Evolutionary conservation across 1,140 invertebrate species (phyloP).

Genomic region (Drosophila equinoxialis): DNA sequence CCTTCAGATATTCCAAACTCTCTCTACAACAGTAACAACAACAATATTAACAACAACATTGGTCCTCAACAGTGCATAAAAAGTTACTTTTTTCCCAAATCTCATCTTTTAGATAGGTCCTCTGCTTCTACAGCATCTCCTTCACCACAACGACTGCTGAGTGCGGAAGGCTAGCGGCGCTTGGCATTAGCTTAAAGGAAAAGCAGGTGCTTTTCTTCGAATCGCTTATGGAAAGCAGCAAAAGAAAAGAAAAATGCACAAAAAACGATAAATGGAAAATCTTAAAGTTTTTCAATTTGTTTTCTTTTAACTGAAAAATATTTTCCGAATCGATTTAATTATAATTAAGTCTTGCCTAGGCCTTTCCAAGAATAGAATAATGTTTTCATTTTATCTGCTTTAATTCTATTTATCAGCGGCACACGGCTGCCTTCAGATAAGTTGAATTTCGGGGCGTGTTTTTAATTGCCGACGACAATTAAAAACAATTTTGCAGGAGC

Average conservation of each 20-base stretch:
- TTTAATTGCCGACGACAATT: constrained; percentile 78
- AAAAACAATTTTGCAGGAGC: constrained; percentile 78
- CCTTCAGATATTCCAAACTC: constrained; percentile 40
- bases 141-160: background rate
- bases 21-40: background rate
- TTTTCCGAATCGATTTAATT: constrained; percentile 3
- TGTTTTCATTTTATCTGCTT: constrained; percentile 27
- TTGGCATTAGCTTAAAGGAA: constrained; percentile 14
- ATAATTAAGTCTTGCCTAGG: constrained; percentile 5
- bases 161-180: background rate
- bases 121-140: background rate
- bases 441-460: constrained; percentile 57
- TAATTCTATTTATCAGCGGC: constrained; percentile 57
- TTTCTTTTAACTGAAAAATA: background rate
- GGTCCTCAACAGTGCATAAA: constrained; percentile 47
- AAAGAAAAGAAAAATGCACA: background rate
- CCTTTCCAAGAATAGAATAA: constrained; percentile 18
- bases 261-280: background rate
- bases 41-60: constrained; percentile 37
- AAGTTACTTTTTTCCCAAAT: constrained; percentile 45
- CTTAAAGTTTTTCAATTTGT: constrained; percentile 10
- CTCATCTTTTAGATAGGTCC: constrained; percentile 45
- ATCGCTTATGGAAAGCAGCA: constrained; percentile 19
- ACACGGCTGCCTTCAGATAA: constrained; percentile 40
- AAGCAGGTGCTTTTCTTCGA: constrained; percentile 15